These are phyloP conservation scores for Eubasilissa regina DNA, from an alignment of 1,140 invertebrate genomes.

Conservation along the genomic window DNA sequence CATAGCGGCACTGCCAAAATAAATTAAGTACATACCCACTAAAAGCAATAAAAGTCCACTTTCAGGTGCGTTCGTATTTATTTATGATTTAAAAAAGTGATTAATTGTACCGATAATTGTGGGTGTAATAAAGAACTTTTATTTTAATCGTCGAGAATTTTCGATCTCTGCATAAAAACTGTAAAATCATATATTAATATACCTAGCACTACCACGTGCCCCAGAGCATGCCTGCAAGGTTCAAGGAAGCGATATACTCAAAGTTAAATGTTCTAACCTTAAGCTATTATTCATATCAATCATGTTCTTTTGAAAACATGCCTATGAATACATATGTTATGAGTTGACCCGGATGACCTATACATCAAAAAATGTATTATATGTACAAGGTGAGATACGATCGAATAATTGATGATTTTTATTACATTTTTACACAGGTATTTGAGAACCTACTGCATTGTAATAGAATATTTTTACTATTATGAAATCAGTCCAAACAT, in stretches of 20 bases:
- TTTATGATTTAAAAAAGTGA: no score
- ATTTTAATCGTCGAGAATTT: no score
- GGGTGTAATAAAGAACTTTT: no score
- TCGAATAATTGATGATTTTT: slow-evolving; percentile 27
- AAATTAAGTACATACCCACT: no score
- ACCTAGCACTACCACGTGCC: no score
- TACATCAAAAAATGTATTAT: slow-evolving; percentile 25
- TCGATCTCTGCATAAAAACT: no score
- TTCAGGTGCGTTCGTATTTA: no score
- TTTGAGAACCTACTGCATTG: background rate
- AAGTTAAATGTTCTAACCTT: slow-evolving; percentile 16
- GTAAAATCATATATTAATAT: no score
- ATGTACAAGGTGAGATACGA: slow-evolving; percentile 3
- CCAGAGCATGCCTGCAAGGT: no score
- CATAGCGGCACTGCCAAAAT: no score
- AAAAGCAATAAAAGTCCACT: no score
- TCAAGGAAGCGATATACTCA: background rate
- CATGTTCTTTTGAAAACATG: slow-evolving; percentile 34
- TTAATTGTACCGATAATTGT: no score
- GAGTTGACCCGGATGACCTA: slow-evolving; percentile 1
- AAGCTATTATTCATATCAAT: slow-evolving; percentile 26
- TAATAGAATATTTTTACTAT: slow-evolving; percentile 1
- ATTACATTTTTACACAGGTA: slow-evolving; percentile 32
- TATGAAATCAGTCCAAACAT: background rate
- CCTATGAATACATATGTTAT: slow-evolving; percentile 16